phyloP scores from a whole-genome alignment of 2,797 vertebrate species.

The Myotis pilosus region DNA sequence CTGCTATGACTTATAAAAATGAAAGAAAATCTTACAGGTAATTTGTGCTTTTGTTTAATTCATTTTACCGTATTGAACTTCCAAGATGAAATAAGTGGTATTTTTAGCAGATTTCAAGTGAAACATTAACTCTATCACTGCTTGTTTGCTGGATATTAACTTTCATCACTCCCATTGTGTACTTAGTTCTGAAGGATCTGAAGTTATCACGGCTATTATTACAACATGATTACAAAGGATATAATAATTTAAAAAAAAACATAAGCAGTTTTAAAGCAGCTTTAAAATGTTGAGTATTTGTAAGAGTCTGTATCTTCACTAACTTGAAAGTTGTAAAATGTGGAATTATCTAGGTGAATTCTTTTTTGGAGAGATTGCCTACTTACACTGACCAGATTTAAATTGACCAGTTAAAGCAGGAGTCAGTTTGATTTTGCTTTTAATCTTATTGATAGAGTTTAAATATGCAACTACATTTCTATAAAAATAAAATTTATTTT shows the following conservation, averaged over 20 bases:
- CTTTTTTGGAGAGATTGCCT: background rate
- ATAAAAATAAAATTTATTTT: background rate
- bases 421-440: background rate
- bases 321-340: background rate
- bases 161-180: background rate
- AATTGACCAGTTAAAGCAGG: background rate
- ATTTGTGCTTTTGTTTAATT: conserved; percentile 53
- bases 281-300: background rate
- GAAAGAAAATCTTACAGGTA: background rate
- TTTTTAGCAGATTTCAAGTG: conserved; percentile 59
- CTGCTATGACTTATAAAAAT: background rate
- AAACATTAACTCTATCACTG: conserved; percentile 17
- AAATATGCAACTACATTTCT: background rate
- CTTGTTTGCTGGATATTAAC: background rate
- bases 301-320: background rate
- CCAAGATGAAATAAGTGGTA: conserved; percentile 53
- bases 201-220: background rate
- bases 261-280: background rate
- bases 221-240: background rate
- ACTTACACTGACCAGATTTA: background rate
- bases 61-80: conserved; percentile 43
- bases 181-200: background rate
- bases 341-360: background rate
- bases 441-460: background rate
- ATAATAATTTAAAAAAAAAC: background rate